phyloP scores from a whole-genome alignment of 2,888 invertebrate species.

The Buathra laborator region DNA sequence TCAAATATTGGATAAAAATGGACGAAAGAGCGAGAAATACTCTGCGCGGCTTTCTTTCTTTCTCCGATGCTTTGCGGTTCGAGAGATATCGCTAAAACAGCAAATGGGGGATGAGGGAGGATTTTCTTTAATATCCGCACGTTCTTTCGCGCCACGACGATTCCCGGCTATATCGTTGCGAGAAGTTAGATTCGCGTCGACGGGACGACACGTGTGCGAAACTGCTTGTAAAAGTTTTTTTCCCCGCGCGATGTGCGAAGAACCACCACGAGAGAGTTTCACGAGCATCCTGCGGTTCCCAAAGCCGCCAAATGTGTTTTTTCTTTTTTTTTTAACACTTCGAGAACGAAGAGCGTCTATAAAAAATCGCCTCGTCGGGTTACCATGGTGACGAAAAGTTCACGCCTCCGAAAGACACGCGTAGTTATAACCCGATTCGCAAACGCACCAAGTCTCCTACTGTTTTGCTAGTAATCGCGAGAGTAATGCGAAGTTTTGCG shows the following conservation, averaged over 20 bases:
- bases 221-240: constrained; percentile 79
- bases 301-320: constrained; percentile 19
- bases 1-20: constrained; percentile 79
- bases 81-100: constrained; percentile 51
- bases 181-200: constrained; percentile 39
- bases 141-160: constrained; percentile 65
- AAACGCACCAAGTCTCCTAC: constrained; percentile 1
- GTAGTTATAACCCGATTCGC: neutral
- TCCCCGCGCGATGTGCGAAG: constrained; percentile 36
- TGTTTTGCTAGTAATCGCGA: neutral
- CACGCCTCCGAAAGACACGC: neutral
- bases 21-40: constrained; percentile 55
- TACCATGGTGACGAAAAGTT: constrained; percentile 3
- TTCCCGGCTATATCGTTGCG: constrained; percentile 58
- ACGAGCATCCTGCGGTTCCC: constrained; percentile 14
- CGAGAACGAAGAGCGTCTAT: constrained; percentile 1
- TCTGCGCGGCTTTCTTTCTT: constrained; percentile 19
- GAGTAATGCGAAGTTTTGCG: constrained; percentile 10
- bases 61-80: constrained; percentile 65
- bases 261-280: constrained; percentile 15
- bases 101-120: constrained; percentile 33
- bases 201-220: constrained; percentile 78
- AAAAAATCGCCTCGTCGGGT: constrained; percentile 18
- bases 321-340: neutral
- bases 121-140: constrained; percentile 64